Base-by-base conservation (phyloP, 2,888 invertebrate genomes). In the Poecilus cupreus region DNA sequence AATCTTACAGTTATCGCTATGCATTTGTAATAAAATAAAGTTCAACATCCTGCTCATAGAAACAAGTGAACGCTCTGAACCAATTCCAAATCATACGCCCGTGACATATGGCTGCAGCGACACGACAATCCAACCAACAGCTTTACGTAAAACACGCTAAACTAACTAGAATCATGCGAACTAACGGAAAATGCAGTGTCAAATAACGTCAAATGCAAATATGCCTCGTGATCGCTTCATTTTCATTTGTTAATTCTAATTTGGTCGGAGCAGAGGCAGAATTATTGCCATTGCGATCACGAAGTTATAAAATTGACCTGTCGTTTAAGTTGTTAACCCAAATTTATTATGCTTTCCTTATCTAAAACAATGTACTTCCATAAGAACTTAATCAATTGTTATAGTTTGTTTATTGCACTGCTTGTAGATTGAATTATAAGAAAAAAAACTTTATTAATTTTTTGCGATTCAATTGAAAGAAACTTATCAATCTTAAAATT, bases 261-360 rank as follows among this genome's bases (percentile, higher is more conserved):
- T n/a, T n/a, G n/a, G n/a, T n/a, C n/a, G n/a, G n/a, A n/a, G n/a
- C n/a, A n/a, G n/a, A 49, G 26, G 26, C 37, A 37, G 16, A 70
- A 26, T 20, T 26, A 54, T 79, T 70, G 43, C 32, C 51, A 79
- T 70, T 70, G 20, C 32, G 16, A 49, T 64, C 78, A 78, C 78
- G 78, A 49, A 79, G 16, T 70, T 64, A 39, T 37, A 39, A 79
- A 78, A 79, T 79, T 79, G 79, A 79, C 79, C 79, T 70, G 79
- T 39, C 70, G 49, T 79, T 79, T 79, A 79, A 51, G n/a, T 70
- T 43, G 37, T 79, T 79, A 79, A 79, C 79, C 79, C 22, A 72
- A 70, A 72, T 72, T 72, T 46, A 72, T 72, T 11, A 32, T 24
- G 22, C 57, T 57, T 57, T 57, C 22, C 8, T 20, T 57, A 20